Base-by-base conservation (phyloP, 2,888 invertebrate genomes). In the Chymomyza caudatula region DNA sequence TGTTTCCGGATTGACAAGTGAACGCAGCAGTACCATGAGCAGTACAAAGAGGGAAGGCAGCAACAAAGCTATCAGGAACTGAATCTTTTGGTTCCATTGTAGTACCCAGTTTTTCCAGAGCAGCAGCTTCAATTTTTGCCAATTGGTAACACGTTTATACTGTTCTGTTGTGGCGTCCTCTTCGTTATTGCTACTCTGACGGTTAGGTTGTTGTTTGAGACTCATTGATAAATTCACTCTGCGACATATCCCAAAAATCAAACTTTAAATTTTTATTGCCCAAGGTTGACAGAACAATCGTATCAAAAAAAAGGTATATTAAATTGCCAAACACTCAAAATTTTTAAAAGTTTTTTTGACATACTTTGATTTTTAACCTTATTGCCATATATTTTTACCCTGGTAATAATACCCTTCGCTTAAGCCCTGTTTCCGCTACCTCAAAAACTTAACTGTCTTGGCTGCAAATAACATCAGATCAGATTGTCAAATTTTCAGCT, bases 81-180 rank as follows among this genome's bases (percentile, higher is more conserved):
- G 73, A 0, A 60, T 1, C 22, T 73, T 73, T 20, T 63, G 54
- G 15, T 67, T 70, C 63, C 65, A 59, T 59, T 73, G 70, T 3
- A 73, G 52, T 6, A 65, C 3, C 67, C 67, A 70, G 3, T 73
- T 73, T 20, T 73, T 73, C 73, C 73, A 73, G 0, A 73, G 8
- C 5, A 73, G 63, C 5, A 73, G 51, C 63, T 60, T 70, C 1
- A 73, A 58, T 20, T 65, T 73, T 4, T 53, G 13, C 58, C 60
- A 73, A 17, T 63, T 70, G 1, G 60, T 60, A n/a, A 71, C 57
- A 1, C 25, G 8, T 37, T 4, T 19, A 4, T 17, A 47, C 47
- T 1, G 56, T 11, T 19, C 62, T 47, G 6, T 6, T 6, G 2
- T 15, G n/a, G 2, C 5, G 15, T 25, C 19, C 25, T 15, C 3